Percentiles rank a stretch among this genome's conserved stretches.
phyloP scores from a whole-genome alignment of 2,797 vertebrate genomes.

The Chlorospingus semifuscus region DNA sequence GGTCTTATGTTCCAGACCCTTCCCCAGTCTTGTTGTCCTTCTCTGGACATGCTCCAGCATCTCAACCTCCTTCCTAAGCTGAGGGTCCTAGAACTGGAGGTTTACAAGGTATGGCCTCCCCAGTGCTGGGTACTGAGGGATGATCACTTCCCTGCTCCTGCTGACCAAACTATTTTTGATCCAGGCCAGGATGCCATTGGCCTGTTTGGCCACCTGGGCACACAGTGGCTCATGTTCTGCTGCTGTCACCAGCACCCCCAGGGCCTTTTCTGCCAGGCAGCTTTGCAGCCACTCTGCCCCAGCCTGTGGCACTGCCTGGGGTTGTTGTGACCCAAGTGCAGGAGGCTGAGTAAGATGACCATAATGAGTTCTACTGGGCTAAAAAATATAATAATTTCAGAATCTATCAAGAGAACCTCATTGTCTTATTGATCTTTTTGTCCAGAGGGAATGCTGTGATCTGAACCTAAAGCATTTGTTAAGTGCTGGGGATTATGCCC shows the following conservation, averaged over 20 bases:
- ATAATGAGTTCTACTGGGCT: not conserved
- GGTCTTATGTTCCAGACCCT: not conserved
- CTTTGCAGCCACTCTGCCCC: not conserved
- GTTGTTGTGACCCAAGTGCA: not conserved
- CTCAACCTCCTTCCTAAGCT: not conserved
- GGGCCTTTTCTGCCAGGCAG: not conserved
- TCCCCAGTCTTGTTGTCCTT: not conserved
- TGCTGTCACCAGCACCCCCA: not conserved
- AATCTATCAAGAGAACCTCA: not conserved
- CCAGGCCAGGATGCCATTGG: not conserved
- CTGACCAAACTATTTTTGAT: not conserved
- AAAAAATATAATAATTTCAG: not conserved
- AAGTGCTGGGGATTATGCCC: not conserved
- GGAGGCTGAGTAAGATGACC: not conserved
- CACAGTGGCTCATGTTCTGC: not conserved
- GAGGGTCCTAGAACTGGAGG: not conserved
- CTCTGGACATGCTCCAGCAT: not conserved
- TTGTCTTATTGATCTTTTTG: not conserved
- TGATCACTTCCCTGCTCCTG: accelerated
- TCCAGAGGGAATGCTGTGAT: not conserved
- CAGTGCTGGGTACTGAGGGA: too few species aligned
- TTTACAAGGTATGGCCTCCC: not conserved
- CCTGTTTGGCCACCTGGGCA: not conserved
- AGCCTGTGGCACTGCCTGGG: not conserved
- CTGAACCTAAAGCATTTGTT: not conserved